Evolutionary conservation across 2,797 vertebrate genomes (phyloP).

Genomic region (Schizopygopsis malacanthus): DNA sequence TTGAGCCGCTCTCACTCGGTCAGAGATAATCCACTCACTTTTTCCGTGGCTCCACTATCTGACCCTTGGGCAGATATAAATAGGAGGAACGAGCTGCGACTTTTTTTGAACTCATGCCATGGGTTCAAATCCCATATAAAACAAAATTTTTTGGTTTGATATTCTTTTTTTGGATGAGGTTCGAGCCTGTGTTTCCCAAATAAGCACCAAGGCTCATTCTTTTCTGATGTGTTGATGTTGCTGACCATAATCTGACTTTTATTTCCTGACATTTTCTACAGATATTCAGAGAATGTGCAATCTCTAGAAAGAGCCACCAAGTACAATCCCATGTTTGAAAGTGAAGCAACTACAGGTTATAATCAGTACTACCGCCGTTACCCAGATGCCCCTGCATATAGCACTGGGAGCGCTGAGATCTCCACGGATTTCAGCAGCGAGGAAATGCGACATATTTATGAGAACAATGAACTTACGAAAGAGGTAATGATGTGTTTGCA

Average conservation of each 20-base stretch:
- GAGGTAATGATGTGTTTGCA: constrained; percentile 75
- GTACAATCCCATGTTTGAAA: constrained; percentile 84
- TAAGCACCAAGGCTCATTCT: neutral
- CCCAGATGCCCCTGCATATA: constrained; percentile 72
- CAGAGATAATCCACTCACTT: constrained; percentile 47
- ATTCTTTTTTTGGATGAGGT: neutral
- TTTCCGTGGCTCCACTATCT: constrained; percentile 44
- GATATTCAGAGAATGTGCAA: constrained; percentile 79
- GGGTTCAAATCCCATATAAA: neutral
- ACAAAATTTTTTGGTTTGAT: neutral
- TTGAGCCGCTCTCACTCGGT: constrained; percentile 8
- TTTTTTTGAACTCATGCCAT: neutral
- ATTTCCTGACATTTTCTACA: constrained; percentile 56
- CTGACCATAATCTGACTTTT: neutral
- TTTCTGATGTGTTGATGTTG: neutral
- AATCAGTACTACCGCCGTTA: constrained; percentile 82
- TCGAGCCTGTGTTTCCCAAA: neutral
- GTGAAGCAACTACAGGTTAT: constrained; percentile 73
- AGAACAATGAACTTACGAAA: constrained; percentile 82
- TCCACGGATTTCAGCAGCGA: constrained; percentile 81
- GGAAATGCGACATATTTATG: constrained; percentile 84
- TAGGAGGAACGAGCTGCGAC: constrained; percentile 3
- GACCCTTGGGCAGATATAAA: constrained; percentile 29
- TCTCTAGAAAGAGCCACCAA: constrained; percentile 85
- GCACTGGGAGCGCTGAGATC: constrained; percentile 70